These are phyloP conservation scores for Epistrophe grossulariae DNA, from an alignment of 2,888 invertebrate genomes.

Conservation along the genomic window DNA sequence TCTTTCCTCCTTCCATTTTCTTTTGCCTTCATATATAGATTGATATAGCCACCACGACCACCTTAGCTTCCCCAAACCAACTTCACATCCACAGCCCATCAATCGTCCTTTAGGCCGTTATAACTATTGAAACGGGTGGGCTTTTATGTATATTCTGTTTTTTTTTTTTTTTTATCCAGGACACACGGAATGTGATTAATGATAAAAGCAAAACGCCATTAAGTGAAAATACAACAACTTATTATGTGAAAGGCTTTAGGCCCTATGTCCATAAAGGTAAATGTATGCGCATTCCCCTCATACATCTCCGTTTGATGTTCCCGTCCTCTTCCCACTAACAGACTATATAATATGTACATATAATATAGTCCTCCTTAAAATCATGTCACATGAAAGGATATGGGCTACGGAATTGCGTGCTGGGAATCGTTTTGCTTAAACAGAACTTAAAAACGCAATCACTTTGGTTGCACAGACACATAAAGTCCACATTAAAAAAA, in stretches of 20 bases:
- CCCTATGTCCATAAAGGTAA: constrained; percentile 29
- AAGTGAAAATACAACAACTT: constrained; percentile 74
- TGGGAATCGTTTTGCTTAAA: constrained; percentile 57
- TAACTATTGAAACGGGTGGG: constrained; percentile 55
- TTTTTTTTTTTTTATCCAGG: constrained; percentile 32
- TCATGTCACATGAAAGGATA: constrained; percentile 51
- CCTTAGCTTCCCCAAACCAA: not conserved
- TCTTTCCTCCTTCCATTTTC: not conserved
- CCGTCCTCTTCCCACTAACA: too few relatives aligned
- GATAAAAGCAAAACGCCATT: constrained; percentile 75
- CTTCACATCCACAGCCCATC: not conserved
- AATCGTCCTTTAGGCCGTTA: constrained; percentile 17
- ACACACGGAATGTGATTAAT: constrained; percentile 75
- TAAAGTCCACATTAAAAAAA: constrained; percentile 20
- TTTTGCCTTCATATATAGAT: not conserved
- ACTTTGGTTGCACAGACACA: constrained; percentile 37
- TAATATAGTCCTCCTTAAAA: constrained; percentile 35
- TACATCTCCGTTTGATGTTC: not conserved
- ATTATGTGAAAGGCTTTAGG: constrained; percentile 62
- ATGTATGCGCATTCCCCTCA: not conserved
- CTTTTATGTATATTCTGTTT: constrained; percentile 50
- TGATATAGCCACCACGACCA: not conserved
- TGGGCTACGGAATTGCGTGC: constrained; percentile 58
- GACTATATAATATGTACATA: not conserved
- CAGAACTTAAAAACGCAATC: constrained; percentile 41